These are phyloP conservation scores for Nilaparvata lugens DNA, from an alignment of 1,140 invertebrate genomes.

Conservation along the genomic window DNA sequence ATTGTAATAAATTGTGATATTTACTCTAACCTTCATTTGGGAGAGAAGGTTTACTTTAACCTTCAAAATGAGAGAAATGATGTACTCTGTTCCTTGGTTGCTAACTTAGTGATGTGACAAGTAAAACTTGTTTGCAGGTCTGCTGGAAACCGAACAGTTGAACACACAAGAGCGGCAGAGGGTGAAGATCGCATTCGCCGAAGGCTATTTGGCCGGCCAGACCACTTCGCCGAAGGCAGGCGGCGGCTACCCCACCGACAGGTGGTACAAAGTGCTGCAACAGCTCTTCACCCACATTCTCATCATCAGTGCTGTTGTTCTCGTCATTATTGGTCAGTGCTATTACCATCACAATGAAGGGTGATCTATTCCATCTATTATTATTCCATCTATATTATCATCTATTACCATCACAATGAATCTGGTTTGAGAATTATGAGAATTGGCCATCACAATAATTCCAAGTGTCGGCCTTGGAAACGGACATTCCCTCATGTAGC, in stretches of 20 bases:
- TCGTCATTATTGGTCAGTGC: too few species aligned
- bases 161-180: slow-evolving; percentile 46
- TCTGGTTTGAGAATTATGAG: too few species aligned
- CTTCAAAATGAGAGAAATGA: too few species aligned
- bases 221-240: slow-evolving; percentile 47
- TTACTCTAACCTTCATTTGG: background rate
- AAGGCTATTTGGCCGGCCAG: slow-evolving; percentile 71
- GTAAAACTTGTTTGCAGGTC: slow-evolving; percentile 12
- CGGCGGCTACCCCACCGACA: slow-evolving; percentile 43
- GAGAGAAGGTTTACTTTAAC: too few species aligned
- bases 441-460: too few species aligned
- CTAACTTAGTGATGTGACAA: background rate
- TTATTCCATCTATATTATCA: too few species aligned
- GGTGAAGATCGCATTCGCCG: slow-evolving; percentile 80
- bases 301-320: background rate
- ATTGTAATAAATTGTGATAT: background rate
- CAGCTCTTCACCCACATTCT: slow-evolving; percentile 63
- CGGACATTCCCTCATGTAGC: too few species aligned
- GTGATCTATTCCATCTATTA: too few species aligned
- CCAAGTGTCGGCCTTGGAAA: too few species aligned
- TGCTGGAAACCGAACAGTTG: slow-evolving; percentile 18
- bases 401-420: too few species aligned
- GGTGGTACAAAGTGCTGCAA: slow-evolving; percentile 44
- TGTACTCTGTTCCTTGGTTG: background rate
- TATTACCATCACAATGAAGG: too few species aligned